phyloP scores from a whole-genome alignment of 2,888 invertebrate species.

The Agriotes lineatus region DNA sequence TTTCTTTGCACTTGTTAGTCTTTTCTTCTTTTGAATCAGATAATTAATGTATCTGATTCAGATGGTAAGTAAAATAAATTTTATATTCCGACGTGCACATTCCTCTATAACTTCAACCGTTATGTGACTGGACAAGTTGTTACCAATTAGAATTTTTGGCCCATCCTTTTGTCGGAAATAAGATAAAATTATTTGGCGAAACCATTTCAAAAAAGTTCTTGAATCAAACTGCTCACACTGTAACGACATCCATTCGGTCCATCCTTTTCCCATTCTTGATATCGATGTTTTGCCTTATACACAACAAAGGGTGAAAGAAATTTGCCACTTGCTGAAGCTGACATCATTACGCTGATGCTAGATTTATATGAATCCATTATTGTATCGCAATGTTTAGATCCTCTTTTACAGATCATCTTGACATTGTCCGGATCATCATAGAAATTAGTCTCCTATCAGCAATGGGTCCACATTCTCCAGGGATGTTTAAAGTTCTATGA shows the following conservation, averaged over 20 bases:
- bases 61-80: conserved; percentile 51
- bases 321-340: conserved; percentile 23
- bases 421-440: conserved; percentile 55
- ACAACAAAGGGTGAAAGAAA: conserved; percentile 51
- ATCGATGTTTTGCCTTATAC: conserved; percentile 54
- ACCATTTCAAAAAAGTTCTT: conserved; percentile 59
- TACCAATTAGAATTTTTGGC: too few species aligned
- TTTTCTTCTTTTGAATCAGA: too few species aligned
- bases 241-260: conserved; percentile 45
- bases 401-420: conserved; percentile 45
- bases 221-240: background rate
- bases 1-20: too few species aligned
- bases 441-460: conserved; percentile 55
- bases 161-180: too few species aligned
- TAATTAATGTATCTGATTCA: too few species aligned
- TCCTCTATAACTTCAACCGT: conserved; percentile 48
- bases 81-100: conserved; percentile 55
- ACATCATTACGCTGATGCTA: conserved; percentile 22
- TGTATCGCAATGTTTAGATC: conserved; percentile 26
- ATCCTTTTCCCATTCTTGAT: conserved; percentile 51
- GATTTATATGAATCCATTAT: conserved; percentile 49
- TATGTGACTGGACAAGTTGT: conserved; percentile 46
- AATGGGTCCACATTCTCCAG: conserved; percentile 41
- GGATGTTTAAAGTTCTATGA: conserved; percentile 33
- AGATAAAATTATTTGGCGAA: conserved; percentile 32